These are phyloP conservation scores for Anoplophora glabripennis DNA, from an alignment of 1,140 invertebrate genomes.

Conservation along the genomic window DNA sequence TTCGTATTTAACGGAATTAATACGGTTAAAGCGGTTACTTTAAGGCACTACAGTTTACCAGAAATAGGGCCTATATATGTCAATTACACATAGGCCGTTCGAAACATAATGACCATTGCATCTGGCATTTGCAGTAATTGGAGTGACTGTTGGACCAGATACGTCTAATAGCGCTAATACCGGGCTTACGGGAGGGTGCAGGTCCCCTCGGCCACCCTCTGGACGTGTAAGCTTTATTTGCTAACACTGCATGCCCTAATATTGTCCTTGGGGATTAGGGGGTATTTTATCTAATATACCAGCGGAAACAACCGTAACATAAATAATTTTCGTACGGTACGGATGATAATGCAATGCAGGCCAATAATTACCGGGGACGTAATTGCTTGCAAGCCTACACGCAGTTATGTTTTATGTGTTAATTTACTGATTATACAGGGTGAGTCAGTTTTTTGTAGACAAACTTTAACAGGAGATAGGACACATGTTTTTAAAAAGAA, in stretches of 20 bases:
- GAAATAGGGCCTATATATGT: too few relatives aligned
- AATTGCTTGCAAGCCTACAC: too few relatives aligned
- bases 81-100: slow-evolving; percentile 9
- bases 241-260: slow-evolving; percentile 34
- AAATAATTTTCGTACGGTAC: slow-evolving; percentile 22
- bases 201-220: slow-evolving; percentile 24
- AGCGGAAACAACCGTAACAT: slow-evolving; percentile 24
- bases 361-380: too few relatives aligned
- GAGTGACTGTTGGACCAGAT: slow-evolving; percentile 41
- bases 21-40: too few relatives aligned
- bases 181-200: slow-evolving; percentile 20
- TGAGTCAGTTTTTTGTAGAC: too few relatives aligned
- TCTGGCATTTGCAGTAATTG: slow-evolving; percentile 34
- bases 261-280: slow-evolving; percentile 38
- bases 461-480: too few relatives aligned
- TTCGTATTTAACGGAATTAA: too few relatives aligned
- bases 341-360: too few relatives aligned
- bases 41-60: too few relatives aligned
- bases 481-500: too few relatives aligned
- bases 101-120: slow-evolving; percentile 17
- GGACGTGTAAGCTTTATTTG: slow-evolving; percentile 39
- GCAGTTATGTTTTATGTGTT: too few relatives aligned
- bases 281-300: slow-evolving; percentile 34
- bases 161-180: slow-evolving; percentile 42
- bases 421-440: too few relatives aligned